Evolutionary conservation across 2,888 invertebrate species (phyloP), one percentile per base, ranked within the genome.

Genomic region (Ochropacha duplaris): DNA sequence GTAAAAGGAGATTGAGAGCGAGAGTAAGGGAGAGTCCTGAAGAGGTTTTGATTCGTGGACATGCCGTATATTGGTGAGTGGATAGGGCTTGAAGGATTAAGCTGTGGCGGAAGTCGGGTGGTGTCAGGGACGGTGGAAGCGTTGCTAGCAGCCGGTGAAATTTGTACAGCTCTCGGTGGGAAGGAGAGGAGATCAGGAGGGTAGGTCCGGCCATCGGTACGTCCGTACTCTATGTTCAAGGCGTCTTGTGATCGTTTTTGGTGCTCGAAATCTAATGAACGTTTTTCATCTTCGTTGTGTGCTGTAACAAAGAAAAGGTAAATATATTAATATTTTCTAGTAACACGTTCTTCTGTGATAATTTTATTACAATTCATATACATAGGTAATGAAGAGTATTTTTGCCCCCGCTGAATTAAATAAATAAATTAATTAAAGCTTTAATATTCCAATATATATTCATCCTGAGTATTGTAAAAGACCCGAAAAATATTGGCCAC

Each of bases 151-250:
- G 97, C 96, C 9, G 96, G 96, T 0, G 96, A 96, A 56, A 96
- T 95, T 76, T 96, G 96, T 0, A 94, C 93, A 54, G 94, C 94
- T 68, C 95, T 94, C 0, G 95, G 94, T 4, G 96, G 96, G 83
- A 97, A 97, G 0, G 97, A 95, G 62, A 97, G 90, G 11, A 97
- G 92, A 81, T 97, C 97, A 0, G 97, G 97, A 22, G 97, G 96
- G 79, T 96, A 95, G 22, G 95, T 95, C 14, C 94, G 90, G 60
- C 93, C 94, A 56, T 89, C 89, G 24, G 93, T 93, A 50, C 94
- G 94, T n/a, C 93, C 93, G 51, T 94, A 86, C 83, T 93, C 93
- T 55, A 89, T 78, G 77, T 94, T 90, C 67, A 94, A 84, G 56
- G 92, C 89, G 58, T 94, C 94, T 68, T 93, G 93, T 2, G 94